These are phyloP conservation scores for Hypselothyrea guttata DNA, from an alignment of 2,888 invertebrate genomes.

Conservation along the genomic window DNA sequence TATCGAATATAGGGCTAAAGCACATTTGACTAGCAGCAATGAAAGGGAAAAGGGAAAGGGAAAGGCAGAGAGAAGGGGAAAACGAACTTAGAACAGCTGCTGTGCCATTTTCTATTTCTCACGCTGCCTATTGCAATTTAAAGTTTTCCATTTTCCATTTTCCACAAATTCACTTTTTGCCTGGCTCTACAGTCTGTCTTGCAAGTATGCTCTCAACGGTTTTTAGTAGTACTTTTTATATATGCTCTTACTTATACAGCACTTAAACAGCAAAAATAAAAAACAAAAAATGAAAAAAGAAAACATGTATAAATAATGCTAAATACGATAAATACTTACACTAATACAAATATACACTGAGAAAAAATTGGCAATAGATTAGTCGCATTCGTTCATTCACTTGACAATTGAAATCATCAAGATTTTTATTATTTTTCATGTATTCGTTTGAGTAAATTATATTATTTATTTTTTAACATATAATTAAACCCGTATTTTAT, in stretches of 20 bases:
- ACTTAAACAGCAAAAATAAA: no score
- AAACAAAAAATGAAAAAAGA: no score
- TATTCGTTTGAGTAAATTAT: constrained; percentile 16
- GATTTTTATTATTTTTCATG: constrained; percentile 24
- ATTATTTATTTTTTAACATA: no score
- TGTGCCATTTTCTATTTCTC: constrained; percentile 63
- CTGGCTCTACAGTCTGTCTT: constrained; percentile 10
- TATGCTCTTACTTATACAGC: no score
- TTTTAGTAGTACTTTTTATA: constrained; percentile 54
- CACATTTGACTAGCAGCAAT: constrained; percentile 21
- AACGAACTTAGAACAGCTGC: constrained; percentile 42
- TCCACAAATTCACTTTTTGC: constrained; percentile 56
- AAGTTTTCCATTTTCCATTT: constrained; percentile 57
- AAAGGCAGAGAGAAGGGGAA: neutral
- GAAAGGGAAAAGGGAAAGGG: neutral
- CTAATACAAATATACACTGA: constrained; percentile 77
- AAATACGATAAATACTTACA: constrained; percentile 57
- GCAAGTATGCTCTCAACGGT: constrained; percentile 50
- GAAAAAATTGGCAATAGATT: constrained; percentile 81
- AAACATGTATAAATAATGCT: constrained; percentile 52
- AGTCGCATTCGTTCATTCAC: constrained; percentile 61
- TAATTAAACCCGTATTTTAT: no score
- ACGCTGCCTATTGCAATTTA: constrained; percentile 55
- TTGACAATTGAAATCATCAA: constrained; percentile 17
- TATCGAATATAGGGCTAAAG: constrained; percentile 11